phyloP scores from a whole-genome alignment of 2,888 invertebrate genomes.

The Leptopilina syphax region DNA sequence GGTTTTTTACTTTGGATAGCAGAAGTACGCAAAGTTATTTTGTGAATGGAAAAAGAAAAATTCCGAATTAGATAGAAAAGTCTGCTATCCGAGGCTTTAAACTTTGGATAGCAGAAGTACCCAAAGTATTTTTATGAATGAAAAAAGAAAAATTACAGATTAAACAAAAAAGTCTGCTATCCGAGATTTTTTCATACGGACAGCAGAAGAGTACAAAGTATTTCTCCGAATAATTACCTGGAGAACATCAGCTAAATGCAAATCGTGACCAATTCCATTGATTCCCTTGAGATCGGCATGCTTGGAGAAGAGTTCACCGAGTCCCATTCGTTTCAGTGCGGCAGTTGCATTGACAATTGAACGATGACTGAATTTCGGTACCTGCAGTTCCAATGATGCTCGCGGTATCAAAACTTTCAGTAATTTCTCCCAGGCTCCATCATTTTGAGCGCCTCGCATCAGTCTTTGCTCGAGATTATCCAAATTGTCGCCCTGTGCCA shows the following conservation, averaged over 20 bases:
- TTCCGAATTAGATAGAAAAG: too few relatives aligned
- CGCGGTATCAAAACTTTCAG: conserved; percentile 86
- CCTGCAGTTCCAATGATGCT: conserved; percentile 87
- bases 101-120: too few relatives aligned
- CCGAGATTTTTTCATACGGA: too few relatives aligned
- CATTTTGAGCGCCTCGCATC: conserved; percentile 81
- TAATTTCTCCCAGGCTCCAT: conserved; percentile 86
- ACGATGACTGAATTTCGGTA: conserved; percentile 90
- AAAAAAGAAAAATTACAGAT: too few relatives aligned
- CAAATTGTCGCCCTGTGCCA: conserved; percentile 88
- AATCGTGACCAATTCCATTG: conserved; percentile 87
- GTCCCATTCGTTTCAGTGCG: conserved; percentile 88
- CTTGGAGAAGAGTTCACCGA: conserved; percentile 87
- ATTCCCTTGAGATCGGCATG: conserved; percentile 90
- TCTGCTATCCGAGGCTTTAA: too few relatives aligned
- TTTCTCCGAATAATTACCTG: conserved; percentile 77
- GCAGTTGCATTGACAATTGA: conserved; percentile 89
- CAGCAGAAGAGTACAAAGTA: too few relatives aligned
- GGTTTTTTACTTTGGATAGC: too few relatives aligned
- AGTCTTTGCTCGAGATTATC: conserved; percentile 84
- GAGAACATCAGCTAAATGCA: conserved; percentile 90
- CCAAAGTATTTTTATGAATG: too few relatives aligned
- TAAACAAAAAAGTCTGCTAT: too few relatives aligned
- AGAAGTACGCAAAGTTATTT: too few relatives aligned
- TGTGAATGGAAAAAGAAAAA: too few relatives aligned